phyloP scores from a whole-genome alignment of 2,113 vertebrate genomes.

The Tamias sibiricus region DNA sequence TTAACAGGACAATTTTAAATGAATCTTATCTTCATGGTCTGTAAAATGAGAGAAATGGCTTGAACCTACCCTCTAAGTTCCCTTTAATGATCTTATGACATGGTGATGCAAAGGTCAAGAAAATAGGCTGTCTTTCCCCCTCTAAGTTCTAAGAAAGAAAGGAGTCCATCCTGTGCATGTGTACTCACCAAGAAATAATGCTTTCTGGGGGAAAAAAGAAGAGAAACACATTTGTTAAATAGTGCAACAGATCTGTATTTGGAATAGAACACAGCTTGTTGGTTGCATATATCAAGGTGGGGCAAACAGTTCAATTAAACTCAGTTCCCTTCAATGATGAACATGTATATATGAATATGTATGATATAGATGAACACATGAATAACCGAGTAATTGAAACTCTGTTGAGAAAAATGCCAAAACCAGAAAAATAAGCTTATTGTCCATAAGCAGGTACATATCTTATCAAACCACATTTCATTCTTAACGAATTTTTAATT shows the following conservation, averaged over 20 bases:
- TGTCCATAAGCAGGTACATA: neutral
- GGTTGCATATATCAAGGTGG: neutral
- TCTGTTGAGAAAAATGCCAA: constrained; percentile 16
- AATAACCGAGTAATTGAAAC: neutral
- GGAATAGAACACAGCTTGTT: neutral
- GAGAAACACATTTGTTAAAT: neutral
- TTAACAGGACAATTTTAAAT: neutral
- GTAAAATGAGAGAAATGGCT: neutral
- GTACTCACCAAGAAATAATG: neutral
- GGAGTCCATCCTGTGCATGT: neutral
- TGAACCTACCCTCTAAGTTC: neutral
- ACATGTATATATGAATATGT: neutral
- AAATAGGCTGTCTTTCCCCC: neutral
- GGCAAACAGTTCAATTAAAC: neutral
- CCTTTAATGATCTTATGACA: neutral
- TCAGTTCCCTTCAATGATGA: neutral
- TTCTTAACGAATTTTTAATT: neutral
- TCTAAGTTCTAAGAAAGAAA: neutral
- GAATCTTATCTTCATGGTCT: neutral
- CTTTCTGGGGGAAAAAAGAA: neutral
- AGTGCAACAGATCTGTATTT: neutral
- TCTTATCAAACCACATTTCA: neutral
- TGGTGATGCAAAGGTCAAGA: neutral
- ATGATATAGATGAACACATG: neutral
- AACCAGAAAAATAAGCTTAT: neutral